Evolutionary conservation across 2,888 invertebrate genomes (phyloP).

Genomic region (Carcina quercana): DNA sequence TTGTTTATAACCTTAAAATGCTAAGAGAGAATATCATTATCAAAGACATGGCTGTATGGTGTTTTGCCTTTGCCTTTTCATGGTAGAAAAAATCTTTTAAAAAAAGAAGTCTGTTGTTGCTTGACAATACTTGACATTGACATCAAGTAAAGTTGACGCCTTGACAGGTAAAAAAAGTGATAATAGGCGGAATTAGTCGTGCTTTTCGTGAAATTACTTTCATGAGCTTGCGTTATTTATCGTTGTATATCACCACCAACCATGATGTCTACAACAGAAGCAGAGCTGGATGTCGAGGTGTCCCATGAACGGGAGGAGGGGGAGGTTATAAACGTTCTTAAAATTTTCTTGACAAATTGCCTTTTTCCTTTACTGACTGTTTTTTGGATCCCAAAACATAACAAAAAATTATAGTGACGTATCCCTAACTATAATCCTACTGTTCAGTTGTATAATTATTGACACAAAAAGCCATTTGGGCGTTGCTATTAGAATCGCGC

Average conservation of each 20-base stretch:
- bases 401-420: no score
- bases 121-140: no score
- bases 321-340: constrained; percentile 77
- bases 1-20: no score
- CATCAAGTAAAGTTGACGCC: no score
- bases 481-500: not conserved
- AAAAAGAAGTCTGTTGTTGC: no score
- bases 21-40: no score
- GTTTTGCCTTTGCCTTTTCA: no score
- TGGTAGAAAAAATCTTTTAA: no score
- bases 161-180: constrained; percentile 7
- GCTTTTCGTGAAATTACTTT: constrained; percentile 38
- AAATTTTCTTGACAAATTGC: constrained; percentile 12
- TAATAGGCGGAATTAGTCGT: constrained; percentile 42
- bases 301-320: constrained; percentile 79
- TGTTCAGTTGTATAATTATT: not conserved
- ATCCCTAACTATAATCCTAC: no score
- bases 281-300: constrained; percentile 72
- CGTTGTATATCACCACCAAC: constrained; percentile 23
- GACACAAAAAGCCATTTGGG: not conserved
- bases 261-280: constrained; percentile 76
- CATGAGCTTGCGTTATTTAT: constrained; percentile 38
- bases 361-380: no score
- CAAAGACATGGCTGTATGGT: no score
- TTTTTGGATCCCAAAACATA: no score